phyloP scores from a whole-genome alignment of 2,888 invertebrate genomes.

The Herminia tarsipennalis region DNA sequence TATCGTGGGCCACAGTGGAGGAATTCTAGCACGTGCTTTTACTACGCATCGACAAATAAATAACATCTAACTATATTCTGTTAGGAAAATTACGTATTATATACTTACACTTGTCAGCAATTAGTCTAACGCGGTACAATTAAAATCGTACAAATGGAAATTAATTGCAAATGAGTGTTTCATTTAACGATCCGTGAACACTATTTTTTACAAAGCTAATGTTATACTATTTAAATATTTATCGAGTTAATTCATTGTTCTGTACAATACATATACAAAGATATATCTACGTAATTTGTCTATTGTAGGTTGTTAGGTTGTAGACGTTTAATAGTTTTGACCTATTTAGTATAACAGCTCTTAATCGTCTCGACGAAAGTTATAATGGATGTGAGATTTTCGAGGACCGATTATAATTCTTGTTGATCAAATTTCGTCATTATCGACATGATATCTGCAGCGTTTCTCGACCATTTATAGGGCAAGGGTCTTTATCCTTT shows the following conservation, averaged over 20 bases:
- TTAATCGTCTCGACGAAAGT: slow-evolving; percentile 15
- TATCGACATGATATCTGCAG: too few relatives aligned
- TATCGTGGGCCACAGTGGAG: slow-evolving; percentile 46
- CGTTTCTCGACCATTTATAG: too few relatives aligned
- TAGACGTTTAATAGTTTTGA: slow-evolving; percentile 24
- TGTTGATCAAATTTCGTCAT: background rate
- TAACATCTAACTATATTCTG: slow-evolving; percentile 20
- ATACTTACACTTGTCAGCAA: slow-evolving; percentile 1
- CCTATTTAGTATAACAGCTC: slow-evolving; percentile 18
- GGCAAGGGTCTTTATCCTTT: too few relatives aligned
- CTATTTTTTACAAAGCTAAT: slow-evolving; percentile 14
- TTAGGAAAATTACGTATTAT: slow-evolving; percentile 16
- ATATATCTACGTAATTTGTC: slow-evolving; percentile 18
- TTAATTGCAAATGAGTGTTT: slow-evolving; percentile 14
- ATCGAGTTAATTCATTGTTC: background rate
- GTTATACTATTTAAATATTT: slow-evolving; percentile 17
- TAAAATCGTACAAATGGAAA: slow-evolving; percentile 8
- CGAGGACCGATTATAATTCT: too few relatives aligned
- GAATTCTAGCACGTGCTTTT: slow-evolving; percentile 55
- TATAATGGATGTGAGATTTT: background rate
- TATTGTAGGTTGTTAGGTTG: slow-evolving; percentile 14
- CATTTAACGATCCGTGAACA: slow-evolving; percentile 24
- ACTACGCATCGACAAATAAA: slow-evolving; percentile 32
- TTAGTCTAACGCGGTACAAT: background rate
- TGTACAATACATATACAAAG: background rate